Percentiles rank a stretch among this genome's conserved stretches.
Conservation (phyloP, 23 tunicate genomes). For the Oikopleura vanhoeffeni region DNA sequence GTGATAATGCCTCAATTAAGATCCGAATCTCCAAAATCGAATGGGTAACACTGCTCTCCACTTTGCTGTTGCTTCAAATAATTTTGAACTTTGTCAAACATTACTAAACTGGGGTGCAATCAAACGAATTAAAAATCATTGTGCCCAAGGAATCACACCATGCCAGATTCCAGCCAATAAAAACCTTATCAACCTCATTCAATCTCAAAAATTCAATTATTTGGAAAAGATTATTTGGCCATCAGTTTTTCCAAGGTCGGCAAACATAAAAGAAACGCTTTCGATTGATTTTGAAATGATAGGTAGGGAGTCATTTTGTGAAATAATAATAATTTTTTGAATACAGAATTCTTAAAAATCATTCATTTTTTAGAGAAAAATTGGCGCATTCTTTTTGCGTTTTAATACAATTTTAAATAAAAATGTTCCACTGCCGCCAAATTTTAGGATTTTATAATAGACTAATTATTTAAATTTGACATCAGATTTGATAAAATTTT, state of each 20-base stretch:
- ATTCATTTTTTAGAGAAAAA: no score
- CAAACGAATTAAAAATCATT: neutral
- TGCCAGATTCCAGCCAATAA: constrained; percentile 4
- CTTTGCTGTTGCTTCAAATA: neutral
- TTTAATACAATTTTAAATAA: no score
- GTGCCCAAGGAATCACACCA: neutral
- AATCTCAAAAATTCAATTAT: neutral
- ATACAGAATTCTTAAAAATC: no score
- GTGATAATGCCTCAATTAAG: no score
- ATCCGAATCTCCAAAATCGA: constrained; percentile 6
- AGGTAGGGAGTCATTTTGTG: no score
- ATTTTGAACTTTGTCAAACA: neutral
- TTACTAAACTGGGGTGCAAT: neutral
- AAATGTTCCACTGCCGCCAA: no score
- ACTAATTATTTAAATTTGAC: no score
- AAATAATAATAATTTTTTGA: no score
- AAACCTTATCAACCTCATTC: neutral
- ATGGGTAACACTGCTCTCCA: constrained; percentile 11
- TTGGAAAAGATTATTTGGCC: constrained; percentile 9
- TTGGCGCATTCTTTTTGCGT: no score
- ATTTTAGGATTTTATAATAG: no score
- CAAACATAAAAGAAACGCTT: neutral
- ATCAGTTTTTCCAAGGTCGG: neutral
- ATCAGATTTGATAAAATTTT: no score
- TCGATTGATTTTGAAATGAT: constrained; percentile 11